Conservation (phyloP, 2,888 invertebrate genomes). For the Drosophila hamatofila region DNA sequence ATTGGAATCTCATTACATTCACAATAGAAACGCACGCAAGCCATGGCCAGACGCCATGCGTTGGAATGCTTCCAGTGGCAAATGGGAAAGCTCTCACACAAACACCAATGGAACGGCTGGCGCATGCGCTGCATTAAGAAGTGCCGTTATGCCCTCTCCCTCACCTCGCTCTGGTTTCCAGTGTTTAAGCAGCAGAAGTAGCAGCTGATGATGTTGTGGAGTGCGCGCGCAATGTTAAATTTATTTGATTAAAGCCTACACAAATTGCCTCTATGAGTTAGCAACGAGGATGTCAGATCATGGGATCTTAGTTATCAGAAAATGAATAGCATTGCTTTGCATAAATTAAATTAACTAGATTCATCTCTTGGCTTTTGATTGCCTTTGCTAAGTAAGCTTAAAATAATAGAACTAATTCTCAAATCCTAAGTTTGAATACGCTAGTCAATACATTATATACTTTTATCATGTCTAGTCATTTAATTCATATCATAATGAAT, state of each 20-base stretch:
- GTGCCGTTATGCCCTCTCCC: not conserved
- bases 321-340: too few relatives aligned
- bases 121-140: constrained; percentile 59
- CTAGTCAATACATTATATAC: too few relatives aligned
- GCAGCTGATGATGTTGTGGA: constrained; percentile 66
- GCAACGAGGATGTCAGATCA: not conserved
- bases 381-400: not conserved
- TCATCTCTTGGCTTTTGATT: not conserved
- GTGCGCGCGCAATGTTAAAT: constrained; percentile 65
- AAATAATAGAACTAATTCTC: not conserved
- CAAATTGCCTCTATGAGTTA: constrained; percentile 15
- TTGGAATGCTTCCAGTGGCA: constrained; percentile 59
- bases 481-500: not conserved
- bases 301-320: not conserved
- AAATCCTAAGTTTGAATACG: too few relatives aligned
- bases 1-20: constrained; percentile 41
- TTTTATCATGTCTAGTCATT: not conserved
- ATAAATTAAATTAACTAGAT: not conserved
- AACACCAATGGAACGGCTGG: constrained; percentile 33
- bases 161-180: constrained; percentile 11
- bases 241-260: constrained; percentile 50
- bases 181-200: constrained; percentile 42
- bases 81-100: constrained; percentile 63
- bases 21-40: constrained; percentile 54
- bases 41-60: constrained; percentile 65